phyloP scores from a whole-genome alignment of 2,888 invertebrate species.

The Meta bourneti region DNA sequence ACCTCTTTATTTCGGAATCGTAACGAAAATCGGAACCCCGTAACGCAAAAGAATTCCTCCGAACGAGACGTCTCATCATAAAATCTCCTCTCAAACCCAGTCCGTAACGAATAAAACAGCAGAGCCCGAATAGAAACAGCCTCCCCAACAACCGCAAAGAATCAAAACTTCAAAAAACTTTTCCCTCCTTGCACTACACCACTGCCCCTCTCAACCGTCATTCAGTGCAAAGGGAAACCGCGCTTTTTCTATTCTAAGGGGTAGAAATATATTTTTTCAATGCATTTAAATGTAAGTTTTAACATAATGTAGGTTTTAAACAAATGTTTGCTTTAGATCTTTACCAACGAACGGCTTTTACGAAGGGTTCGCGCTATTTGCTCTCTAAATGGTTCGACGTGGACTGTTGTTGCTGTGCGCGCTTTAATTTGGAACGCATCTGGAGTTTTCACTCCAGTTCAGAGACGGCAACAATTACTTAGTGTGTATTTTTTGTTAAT shows the following conservation, averaged over 20 bases:
- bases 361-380: background rate
- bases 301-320: conserved; percentile 70
- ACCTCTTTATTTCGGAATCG: no score
- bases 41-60: no score
- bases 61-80: no score
- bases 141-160: no score
- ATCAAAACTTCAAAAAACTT: background rate
- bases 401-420: background rate
- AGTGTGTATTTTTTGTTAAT: no score
- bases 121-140: no score
- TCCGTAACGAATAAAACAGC: no score
- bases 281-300: conserved; percentile 74
- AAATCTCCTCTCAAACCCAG: no score
- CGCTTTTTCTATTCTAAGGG: background rate
- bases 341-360: conserved; percentile 27
- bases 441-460: no score
- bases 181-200: background rate
- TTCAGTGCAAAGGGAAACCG: background rate
- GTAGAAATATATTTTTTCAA: conserved; percentile 60
- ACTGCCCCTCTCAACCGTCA: background rate
- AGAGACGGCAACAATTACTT: no score
- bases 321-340: conserved; percentile 65
- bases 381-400: conserved; percentile 21
- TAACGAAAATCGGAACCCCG: no score
- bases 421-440: no score